phyloP scores from a whole-genome alignment of 2,113 vertebrate species.

The Tricholaema leucomelas region DNA sequence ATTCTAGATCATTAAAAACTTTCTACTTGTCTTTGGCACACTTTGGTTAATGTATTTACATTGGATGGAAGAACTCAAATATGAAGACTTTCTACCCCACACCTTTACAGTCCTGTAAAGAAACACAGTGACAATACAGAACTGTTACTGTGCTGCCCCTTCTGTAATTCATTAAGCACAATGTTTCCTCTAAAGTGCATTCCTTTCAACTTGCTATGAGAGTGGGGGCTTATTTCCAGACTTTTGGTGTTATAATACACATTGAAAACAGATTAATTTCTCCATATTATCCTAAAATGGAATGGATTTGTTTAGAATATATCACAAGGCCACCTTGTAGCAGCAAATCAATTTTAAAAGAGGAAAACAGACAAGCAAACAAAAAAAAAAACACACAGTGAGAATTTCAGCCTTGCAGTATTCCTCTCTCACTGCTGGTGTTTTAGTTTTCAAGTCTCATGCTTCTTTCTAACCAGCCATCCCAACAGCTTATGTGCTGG shows the following conservation, averaged over 20 bases:
- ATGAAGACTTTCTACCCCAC: not conserved
- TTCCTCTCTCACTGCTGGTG: not conserved
- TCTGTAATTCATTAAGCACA: not conserved
- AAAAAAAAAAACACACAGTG: not conserved
- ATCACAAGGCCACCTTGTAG: not conserved
- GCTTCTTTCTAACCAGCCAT: not conserved
- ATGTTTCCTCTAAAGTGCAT: not conserved
- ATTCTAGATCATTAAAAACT: not conserved
- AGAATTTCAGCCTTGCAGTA: not conserved
- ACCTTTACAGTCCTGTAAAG: not conserved
- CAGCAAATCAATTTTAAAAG: not conserved
- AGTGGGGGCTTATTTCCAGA: not conserved
- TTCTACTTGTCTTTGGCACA: not conserved
- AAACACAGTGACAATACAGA: not conserved
- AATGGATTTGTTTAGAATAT: not conserved
- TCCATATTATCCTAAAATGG: not conserved
- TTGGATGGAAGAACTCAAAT: not conserved
- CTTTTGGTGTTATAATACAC: not conserved
- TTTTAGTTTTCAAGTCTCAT: constrained; percentile 24
- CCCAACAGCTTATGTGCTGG: not conserved
- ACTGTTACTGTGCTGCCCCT: not conserved
- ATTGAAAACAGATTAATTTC: not conserved
- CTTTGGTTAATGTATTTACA: not conserved
- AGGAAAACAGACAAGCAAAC: too few species aligned
- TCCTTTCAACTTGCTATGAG: not conserved